Evolutionary conservation across 2,888 invertebrate genomes (phyloP), one percentile per base, ranked within the genome.

Genomic region (Perdita meconis): DNA sequence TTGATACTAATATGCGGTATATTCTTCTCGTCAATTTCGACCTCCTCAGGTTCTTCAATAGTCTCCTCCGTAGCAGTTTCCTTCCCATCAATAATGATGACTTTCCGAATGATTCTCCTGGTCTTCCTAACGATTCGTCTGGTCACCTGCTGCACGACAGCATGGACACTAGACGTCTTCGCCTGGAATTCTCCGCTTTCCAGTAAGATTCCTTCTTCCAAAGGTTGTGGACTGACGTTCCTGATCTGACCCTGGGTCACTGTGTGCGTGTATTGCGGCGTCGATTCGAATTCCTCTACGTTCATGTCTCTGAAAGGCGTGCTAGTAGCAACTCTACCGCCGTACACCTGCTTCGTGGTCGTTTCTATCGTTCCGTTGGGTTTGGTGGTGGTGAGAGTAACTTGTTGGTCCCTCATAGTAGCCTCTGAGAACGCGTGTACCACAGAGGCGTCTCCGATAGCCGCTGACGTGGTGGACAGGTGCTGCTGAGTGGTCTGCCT

Each of bases 51-150:
- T 91, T 97, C 97, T 88, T 97, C 97, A 51, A 97, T 94, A 0
- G 97, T 93, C 93, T 97, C 97, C 92, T 97, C 97, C 6, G 95
- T 95, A 0, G 96, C 94, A 76, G 96, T 96, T 92, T 97, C 97
- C 92, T 96, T 96, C 0, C 97, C 97, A 90, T 97, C 96, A 71
- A 97, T 95, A 4, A 97, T 95, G 0, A 96, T 95, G 1, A 96
- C 94, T 81, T 95, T 95, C 65, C 96, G 94, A 63, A 97, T 96
- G 19, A 97, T 96, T 79, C 96, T 95, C 56, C 96, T 94, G 16
- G 95, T 95, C 85, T 95, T 96, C 74, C 95, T 94, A 3, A 97
- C 95, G n/a, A 96, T 95, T 88, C 95, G 94, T 80, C 96, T 94
- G 0, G 96, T 96, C 0, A 97, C 96, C 93, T 97, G 96, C 89